Evolutionary conservation across 2,888 invertebrate species (phyloP), one percentile per base, ranked within the genome.

Genomic region (Octodonta nipae): DNA sequence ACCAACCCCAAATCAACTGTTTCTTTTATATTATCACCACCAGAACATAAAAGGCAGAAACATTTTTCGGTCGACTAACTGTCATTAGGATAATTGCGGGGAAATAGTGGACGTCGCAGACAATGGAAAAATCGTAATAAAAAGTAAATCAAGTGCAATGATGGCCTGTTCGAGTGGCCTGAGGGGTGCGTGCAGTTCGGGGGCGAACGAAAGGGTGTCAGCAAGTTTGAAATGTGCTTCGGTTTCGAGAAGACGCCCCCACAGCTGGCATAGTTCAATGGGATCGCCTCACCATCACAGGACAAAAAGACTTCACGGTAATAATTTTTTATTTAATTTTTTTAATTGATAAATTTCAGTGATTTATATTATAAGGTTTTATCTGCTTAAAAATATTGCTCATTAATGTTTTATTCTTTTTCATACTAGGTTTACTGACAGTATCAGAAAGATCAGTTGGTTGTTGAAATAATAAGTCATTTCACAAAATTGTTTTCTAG

Each of bases 181-280:
- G 30, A 10, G 22, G 22, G 30, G 30, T 13, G 8, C 26, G 10
- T 26, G 26, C 13, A 13, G 26, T n/a, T n/a, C n/a, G 4, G 22
- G 22, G 31, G 37, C 35, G 28, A 37, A 40, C 11, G 42, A 39
- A 30, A 47, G 46, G 35, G 49, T 44, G 36, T 40, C 45, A 28
- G 41, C 44, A 42, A 49, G 50, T 34, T 43, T 47, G 15, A 12
- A 15, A 14, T 10, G 27, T 10, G 27, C 3, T 8, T 12, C 13
- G 10, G 13, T 10, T 12, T 44, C 48, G 20, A 52, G 49, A 35
- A 47, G 53, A 28, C 52, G 60, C 33, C 60, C 60, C 17, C 60
- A 59, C 47, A 60, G 60, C 47, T 60, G 60, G 60, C 60, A 60
- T 47, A 53, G 56, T 43, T 53, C 56, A 36, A 51, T 54, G 33